Evolutionary conservation across 2,888 invertebrate species (phyloP), one percentile per base, ranked within the genome.

Genomic region (Cataglyphis rosenhaueri): DNA sequence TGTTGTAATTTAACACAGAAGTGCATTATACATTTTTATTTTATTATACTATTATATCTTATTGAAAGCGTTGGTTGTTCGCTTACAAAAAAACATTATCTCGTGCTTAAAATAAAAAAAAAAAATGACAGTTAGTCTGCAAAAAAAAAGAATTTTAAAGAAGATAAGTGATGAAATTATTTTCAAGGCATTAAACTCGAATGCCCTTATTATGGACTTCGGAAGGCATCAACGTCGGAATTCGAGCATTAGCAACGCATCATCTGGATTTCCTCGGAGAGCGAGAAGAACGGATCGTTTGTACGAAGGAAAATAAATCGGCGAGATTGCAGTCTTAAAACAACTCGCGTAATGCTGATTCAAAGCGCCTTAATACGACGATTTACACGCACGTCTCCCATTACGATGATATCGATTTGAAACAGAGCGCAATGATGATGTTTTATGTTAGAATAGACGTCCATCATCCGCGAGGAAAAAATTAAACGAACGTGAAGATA

Each of bases 281-380:
- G 38, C 55, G 62, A 41, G 57, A 78, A 78, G 76, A 78, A 78
- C 55, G 55, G 57, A 70, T 70, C 76, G 71, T 78, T 78, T 70
- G 71, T 70, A 32, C 32, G 41, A 25, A 55, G 76, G 12, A 55
- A 38, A 76, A 68, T 78, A 71, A 78, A 83, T 83, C 70, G 57
- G 62, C 55, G 32, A 21, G 44, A 52, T 52, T 71, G 21, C 78
- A 29, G 70, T 70, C 81, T 44, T 52, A 59, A 76, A 70, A 71
- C 83, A 83, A 76, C 62, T 65, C 71, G n/a, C 8, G 59, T 78
- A 83, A 71, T 83, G 48, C 41, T 41, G 73, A 83, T 84, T 71
- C 62, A 52, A 73, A 29, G 18, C 57, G 81, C 48, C 18, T 21
- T 68, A 76, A 78, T 57, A 71, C 35, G 57, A 68, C 57, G 71